Evolutionary conservation across 2,797 vertebrate genomes (phyloP).

Genomic region (Acanthiza pusilla): DNA sequence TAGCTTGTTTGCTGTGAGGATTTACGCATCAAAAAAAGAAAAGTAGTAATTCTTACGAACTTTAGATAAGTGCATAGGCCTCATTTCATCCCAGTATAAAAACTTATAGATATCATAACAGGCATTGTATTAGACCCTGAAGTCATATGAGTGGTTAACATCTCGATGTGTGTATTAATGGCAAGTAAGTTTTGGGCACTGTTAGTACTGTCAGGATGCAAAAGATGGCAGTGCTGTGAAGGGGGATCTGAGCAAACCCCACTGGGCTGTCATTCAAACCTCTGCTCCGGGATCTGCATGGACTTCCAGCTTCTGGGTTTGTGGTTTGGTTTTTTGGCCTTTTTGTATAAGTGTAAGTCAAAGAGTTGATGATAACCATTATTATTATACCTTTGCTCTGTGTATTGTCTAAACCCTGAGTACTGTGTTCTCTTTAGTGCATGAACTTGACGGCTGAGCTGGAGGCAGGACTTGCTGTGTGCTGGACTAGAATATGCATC

Average conservation of each 20-base stretch:
- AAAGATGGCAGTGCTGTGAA: slow-evolving; percentile 28
- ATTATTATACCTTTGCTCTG: not conserved
- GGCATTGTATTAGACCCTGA: not conserved
- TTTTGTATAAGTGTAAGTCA: not conserved
- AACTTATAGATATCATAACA: accelerated
- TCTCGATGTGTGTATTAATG: not conserved
- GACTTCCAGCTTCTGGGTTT: not conserved
- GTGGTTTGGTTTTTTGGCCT: not conserved
- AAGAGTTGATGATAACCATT: not conserved
- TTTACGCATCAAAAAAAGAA: not conserved
- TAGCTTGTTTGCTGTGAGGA: not conserved
- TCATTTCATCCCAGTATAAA: not conserved
- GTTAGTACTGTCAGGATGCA: not conserved
- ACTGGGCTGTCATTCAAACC: not conserved
- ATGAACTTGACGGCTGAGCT: not conserved
- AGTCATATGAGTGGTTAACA: not conserved
- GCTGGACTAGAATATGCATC: not conserved
- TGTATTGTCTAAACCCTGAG: not conserved
- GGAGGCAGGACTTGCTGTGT: not conserved
- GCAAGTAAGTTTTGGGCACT: not conserved
- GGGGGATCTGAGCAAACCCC: not conserved
- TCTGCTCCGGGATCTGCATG: not conserved
- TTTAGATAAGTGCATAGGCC: not conserved
- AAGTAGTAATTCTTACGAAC: not conserved
- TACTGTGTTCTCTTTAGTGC: not conserved